Evolutionary conservation across 1,140 invertebrate genomes (phyloP), one percentile per base, ranked within the genome.

Genomic region (Phymastichus coffea): DNA sequence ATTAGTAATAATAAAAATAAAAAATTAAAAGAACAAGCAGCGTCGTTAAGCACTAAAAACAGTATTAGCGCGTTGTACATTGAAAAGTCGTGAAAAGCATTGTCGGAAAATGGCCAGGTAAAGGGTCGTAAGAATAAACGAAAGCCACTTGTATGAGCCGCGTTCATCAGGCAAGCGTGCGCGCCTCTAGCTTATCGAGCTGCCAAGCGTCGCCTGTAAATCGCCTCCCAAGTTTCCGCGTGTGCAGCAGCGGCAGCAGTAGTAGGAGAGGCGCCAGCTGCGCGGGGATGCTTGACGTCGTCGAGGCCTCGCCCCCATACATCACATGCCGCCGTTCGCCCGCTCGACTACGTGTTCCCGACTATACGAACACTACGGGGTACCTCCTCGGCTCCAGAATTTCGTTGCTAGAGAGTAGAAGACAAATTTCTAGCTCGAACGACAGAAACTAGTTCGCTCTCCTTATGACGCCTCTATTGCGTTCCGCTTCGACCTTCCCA

Each of bases 361-460:
- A 53, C 37, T 53, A n/a, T n/a, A 20, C 22, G 19, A 52, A 52
- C 48, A 52, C 14, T 1, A 35, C 35, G 48, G 19, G 15, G 48
- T n/a, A n/a, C 9, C 35, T 38, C 35, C 35, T 6, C 7, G 10
- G 14, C 9, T n/a, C 47, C 19, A 30, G 47, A 49, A 49, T 49
- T 35, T 49, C 47, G 28, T 19, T 10, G 4, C 38, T 12, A 3
- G 17, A 15, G 23, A 0, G 14, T 19, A 19, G n/a, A 15, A 47
- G 47, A 49, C 47, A 49, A 49, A 49, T 49, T 49, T 49, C 47
- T n/a, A n/a, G n/a, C n/a, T n/a, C n/a, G n/a, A n/a, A n/a, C n/a
- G n/a, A n/a, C n/a, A n/a, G n/a, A n/a, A n/a, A n/a, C n/a, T n/a
- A n/a, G n/a, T n/a, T n/a, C n/a, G n/a, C n/a, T n/a, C n/a, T n/a